Evolutionary conservation across 1,140 invertebrate genomes (phyloP), one percentile per base, ranked within the genome.

Genomic region (Eueides isabella): DNA sequence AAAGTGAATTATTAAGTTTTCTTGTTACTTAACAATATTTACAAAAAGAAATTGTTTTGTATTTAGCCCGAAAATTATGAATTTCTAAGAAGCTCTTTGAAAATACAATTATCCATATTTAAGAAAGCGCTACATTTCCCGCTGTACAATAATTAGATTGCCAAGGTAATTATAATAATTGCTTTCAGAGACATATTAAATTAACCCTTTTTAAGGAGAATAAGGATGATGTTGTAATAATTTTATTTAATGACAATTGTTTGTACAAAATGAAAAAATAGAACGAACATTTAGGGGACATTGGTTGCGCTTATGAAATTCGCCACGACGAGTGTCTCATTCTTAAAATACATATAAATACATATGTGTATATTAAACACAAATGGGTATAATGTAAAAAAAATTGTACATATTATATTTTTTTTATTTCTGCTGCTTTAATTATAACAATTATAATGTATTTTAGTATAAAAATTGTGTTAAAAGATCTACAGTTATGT

Each of bases 141-240:
- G 87, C 80, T 84, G 83, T 75, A 66, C 72, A 71, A 81, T 92
- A 90, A 90, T 92, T 89, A 92, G 76, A 81, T 80, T 73, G 86
- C 82, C 79, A 80, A 75, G 71, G 85, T 92, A 89, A 92, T 92
- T 92, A 92, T 90, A 80, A 85, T 92, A 92, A 92, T 92, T 89
- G 88, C 85, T 82, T 85, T 84, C 72, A 78, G 77, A 78, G 81
- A 88, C 85, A 89, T 90, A 89, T 88, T 87, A 84, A 88, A 89
- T 88, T 80, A 86, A 84, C 81, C 81, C 77, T 74, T 85, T 90
- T 87, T 88, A 88, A 85, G 84, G 76, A 72, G 74, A 62, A 62
- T 62, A 62, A 29, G 29, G n/a, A 30, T 62, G 26, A n/a, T 62
- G 11, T 30, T 62, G n/a, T 62, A 62, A 30, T 62, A 28, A 62